Conservation (phyloP, 2,113 vertebrate species). For the Panthera uncia region DNA sequence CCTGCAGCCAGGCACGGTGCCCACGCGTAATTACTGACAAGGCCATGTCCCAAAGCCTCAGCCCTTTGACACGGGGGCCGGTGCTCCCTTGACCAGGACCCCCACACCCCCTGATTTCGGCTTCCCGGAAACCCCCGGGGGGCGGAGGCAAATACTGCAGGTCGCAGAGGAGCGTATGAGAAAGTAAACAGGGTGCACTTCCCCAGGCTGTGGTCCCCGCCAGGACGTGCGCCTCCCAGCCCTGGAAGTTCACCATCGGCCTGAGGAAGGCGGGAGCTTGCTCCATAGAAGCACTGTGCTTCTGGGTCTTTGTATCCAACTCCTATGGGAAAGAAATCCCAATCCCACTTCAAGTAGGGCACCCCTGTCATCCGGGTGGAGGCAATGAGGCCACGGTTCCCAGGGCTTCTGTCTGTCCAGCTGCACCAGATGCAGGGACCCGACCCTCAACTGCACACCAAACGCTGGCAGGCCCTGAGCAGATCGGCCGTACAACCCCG, state of each 20-base stretch:
- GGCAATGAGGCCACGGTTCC: neutral
- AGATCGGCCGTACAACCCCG: neutral
- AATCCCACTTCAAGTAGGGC: neutral
- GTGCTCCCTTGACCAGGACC: neutral
- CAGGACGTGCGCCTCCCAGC: neutral
- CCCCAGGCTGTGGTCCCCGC: neutral
- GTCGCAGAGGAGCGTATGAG: neutral
- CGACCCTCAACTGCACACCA: neutral
- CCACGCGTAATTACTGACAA: neutral
- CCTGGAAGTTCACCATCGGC: neutral
- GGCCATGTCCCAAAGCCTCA: neutral
- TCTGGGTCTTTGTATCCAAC: neutral
- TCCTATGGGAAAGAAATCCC: neutral
- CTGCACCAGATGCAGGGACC: too few species aligned
- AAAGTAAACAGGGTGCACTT: slow-evolving; percentile 53
- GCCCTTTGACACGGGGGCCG: neutral
- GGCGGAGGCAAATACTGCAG: neutral
- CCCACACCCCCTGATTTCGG: neutral
- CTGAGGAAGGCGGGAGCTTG: neutral
- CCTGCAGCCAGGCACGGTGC: neutral
- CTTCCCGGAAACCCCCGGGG: slow-evolving; percentile 44
- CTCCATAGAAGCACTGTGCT: neutral
- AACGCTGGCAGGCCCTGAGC: rapidly evolving
- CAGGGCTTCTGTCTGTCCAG: neutral
- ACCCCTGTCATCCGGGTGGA: too few species aligned